A percentile compares a stretch with the other conserved stretches of the same genome.
Conservation (phyloP, 1,140 invertebrate genomes). For the Rhopalosiphum padi region DNA sequence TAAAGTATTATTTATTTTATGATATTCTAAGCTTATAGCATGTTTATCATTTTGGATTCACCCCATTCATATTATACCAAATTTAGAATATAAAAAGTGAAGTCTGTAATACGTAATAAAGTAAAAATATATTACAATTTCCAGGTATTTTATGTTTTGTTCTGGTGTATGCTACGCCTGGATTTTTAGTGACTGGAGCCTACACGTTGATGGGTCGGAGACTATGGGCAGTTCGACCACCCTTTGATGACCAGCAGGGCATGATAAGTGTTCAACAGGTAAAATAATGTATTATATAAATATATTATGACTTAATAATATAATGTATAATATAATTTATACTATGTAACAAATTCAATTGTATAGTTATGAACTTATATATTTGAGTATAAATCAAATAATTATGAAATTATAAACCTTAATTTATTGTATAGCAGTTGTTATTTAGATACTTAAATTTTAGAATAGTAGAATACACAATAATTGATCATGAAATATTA, state of each 20-base stretch:
- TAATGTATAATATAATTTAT: too few species aligned
- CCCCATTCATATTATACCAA: background rate
- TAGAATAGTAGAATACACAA: background rate
- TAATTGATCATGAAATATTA: background rate
- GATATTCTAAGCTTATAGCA: too few species aligned
- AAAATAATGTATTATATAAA: slow-evolving; percentile 36
- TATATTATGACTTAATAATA: too few species aligned
- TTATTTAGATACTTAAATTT: background rate
- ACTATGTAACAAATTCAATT: background rate
- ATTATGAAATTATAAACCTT: too few species aligned
- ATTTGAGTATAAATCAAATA: background rate
- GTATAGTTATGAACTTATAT: background rate
- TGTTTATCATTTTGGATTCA: too few species aligned
- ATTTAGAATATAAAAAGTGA: background rate
- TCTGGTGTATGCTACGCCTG: slow-evolving; percentile 76
- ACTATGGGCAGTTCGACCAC: slow-evolving; percentile 72
- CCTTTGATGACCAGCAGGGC: slow-evolving; percentile 69
- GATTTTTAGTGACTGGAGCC: slow-evolving; percentile 73
- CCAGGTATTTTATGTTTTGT: slow-evolving; percentile 74
- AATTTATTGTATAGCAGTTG: background rate
- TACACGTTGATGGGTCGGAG: slow-evolving; percentile 77
- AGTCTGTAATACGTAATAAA: background rate
- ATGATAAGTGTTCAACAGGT: slow-evolving; percentile 72
- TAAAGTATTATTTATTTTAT: too few species aligned
- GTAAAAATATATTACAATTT: background rate